Base-by-base conservation (phyloP, 2,797 vertebrate species). In the Lindbergichthys nudifrons region DNA sequence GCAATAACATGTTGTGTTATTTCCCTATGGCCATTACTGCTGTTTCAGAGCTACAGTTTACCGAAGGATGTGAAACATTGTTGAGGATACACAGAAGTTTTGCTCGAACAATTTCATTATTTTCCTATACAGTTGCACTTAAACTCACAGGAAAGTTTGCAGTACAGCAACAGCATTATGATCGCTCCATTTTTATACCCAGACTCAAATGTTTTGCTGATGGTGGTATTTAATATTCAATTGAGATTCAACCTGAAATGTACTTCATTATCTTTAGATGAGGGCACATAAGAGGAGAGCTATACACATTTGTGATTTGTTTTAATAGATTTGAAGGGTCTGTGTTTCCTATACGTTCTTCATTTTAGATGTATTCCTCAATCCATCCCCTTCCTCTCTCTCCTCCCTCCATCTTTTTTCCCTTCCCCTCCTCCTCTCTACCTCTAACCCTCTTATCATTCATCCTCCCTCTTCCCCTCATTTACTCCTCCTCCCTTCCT, bases 391-490 rank as follows among this genome's bases (percentile, higher is more conserved):
- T 67, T 57, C 53, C 47, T 18, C 11, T 68, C 47, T 62, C 32
- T 16, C 39, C 42, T 61, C 19, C 11, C 5, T 75, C 39, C 42
- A 16, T 12, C 59, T 23, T 52, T 19, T 42, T 32, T 12, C 15
- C 26, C 48, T 56, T 48, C 10, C 45, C 10, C 1, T 32, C 26
- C 50, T 53, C 54, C 66, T 54, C 59, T 57, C 50, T 30, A 23
- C 46, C 51, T 60, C 73, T 9, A 19, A 64, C 74, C 74, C 39
- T 56, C 80, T 36, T 61, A 45, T 68, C 52, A 71, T 78, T 65
- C 66, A 70, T 69, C 42, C 59, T 15, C 23, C 46, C 42, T 63
- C 47, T 48, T 50, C 32, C n/a, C 5, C 10, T 16, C 10, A 2
- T 32, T 64, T 8, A 43, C 12, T 5, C 23, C 45, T 50, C 50